Conservation (phyloP, 2,797 vertebrate genomes). For the Xerus rutilus region DNA sequence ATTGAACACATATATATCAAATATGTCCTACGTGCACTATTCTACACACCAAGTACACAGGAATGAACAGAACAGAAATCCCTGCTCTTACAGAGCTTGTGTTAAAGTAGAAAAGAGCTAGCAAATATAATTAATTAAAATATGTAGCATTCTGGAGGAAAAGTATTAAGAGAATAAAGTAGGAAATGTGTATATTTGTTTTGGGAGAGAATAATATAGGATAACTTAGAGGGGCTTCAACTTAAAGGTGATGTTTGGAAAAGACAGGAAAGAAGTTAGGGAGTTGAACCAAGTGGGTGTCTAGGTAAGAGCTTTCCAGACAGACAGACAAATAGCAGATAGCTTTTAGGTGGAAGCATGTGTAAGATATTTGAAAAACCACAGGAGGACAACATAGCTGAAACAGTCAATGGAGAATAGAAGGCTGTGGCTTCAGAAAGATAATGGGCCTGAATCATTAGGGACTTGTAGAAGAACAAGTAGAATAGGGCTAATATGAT, state of each 20-base stretch:
- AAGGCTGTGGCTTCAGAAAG: neutral
- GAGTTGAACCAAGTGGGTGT: neutral
- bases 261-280: constrained; percentile 4
- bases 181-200: neutral
- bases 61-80: constrained; percentile 35
- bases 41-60: neutral
- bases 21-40: neutral
- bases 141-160: constrained; percentile 24
- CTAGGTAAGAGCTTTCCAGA: constrained; percentile 8
- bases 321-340: constrained; percentile 28
- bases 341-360: neutral
- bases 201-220: neutral
- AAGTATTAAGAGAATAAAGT: neutral
- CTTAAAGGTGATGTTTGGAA: neutral
- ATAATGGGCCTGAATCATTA: neutral
- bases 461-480: neutral
- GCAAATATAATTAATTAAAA: constrained; percentile 19
- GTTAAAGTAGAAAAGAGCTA: neutral
- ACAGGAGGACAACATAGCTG: neutral
- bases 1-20: neutral
- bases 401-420: neutral
- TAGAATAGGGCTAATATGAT: neutral
- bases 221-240: neutral
- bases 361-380: neutral
- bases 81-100: neutral